These are phyloP conservation scores for Thumatha senex DNA, from an alignment of 2,888 invertebrate genomes.

Conservation along the genomic window DNA sequence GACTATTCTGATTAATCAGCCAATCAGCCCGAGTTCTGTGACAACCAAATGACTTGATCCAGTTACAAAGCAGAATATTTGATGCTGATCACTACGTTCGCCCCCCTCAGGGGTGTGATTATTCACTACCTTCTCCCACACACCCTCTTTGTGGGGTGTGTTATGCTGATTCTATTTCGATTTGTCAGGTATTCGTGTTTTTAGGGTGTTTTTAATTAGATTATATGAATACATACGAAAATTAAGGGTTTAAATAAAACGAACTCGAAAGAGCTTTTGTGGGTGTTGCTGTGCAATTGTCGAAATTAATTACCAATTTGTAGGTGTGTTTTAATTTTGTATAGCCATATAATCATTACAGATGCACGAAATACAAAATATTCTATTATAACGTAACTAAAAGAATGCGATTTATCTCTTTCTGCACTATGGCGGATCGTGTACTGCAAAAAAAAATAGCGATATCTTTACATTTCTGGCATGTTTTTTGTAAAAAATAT, in stretches of 20 bases:
- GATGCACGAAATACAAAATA: too few relatives aligned
- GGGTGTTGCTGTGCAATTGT: not conserved
- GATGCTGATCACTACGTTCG: conserved; percentile 34
- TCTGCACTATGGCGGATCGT: too few relatives aligned
- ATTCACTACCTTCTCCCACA: conserved; percentile 2
- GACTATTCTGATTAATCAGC: conserved; percentile 16
- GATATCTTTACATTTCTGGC: too few relatives aligned
- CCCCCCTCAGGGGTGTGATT: conserved; percentile 11
- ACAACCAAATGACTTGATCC: conserved; percentile 30
- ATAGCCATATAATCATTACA: too few relatives aligned
- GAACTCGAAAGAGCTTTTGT: not conserved
- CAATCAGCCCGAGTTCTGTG: conserved; percentile 31
- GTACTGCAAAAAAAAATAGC: too few relatives aligned
- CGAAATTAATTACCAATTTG: not conserved
- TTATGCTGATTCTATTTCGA: conserved; percentile 25
- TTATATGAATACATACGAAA: conserved; percentile 12
- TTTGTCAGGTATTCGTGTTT: conserved; percentile 24
- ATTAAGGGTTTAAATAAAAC: conserved; percentile 12
- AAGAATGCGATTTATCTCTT: too few relatives aligned
- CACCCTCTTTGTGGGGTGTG: conserved; percentile 9
- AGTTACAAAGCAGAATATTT: conserved; percentile 41
- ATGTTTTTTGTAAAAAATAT: too few relatives aligned
- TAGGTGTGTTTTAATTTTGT: not conserved
- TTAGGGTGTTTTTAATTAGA: conserved; percentile 19
- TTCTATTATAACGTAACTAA: too few relatives aligned